Evolutionary conservation across 2,888 invertebrate species (phyloP).

Genomic region (Gastrophysa polygoni): DNA sequence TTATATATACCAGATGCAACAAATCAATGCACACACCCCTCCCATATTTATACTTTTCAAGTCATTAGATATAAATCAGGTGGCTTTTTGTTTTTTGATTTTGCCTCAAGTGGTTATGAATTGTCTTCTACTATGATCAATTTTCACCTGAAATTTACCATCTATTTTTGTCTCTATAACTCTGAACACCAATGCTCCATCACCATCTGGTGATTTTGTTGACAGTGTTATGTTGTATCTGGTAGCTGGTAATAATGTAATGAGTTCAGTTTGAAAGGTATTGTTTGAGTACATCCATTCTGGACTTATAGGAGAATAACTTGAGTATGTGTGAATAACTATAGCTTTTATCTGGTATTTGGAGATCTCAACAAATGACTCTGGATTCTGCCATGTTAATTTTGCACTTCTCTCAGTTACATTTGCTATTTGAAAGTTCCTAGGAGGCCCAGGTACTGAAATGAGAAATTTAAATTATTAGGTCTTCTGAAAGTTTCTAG

Average conservation of each 20-base stretch:
- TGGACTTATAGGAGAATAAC: slow-evolving; percentile 58
- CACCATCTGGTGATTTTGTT: slow-evolving; percentile 67
- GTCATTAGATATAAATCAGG: no score
- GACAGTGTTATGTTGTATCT: slow-evolving; percentile 75
- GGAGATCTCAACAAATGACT: slow-evolving; percentile 61
- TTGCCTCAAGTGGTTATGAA: no score
- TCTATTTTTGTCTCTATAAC: slow-evolving; percentile 75
- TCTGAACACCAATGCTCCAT: slow-evolving; percentile 64
- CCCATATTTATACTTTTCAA: no score
- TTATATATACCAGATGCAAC: no score
- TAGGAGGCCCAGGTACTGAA: slow-evolving; percentile 73
- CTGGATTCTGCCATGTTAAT: slow-evolving; percentile 65
- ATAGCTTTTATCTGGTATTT: slow-evolving; percentile 65
- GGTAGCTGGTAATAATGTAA: slow-evolving; percentile 75
- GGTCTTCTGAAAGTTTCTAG: neutral
- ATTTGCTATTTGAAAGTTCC: slow-evolving; percentile 64
- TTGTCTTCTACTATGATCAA: no score
- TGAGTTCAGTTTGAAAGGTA: slow-evolving; percentile 64
- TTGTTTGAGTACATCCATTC: slow-evolving; percentile 67
- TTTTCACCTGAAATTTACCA: slow-evolving; percentile 50
- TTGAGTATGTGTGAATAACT: slow-evolving; percentile 65
- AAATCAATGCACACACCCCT: no score
- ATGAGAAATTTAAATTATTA: neutral
- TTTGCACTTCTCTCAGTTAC: slow-evolving; percentile 68
- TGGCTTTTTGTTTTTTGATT: no score